Percentiles rank a stretch among this genome's conserved stretches.
Evolutionary conservation across 2,113 vertebrate genomes (phyloP).

Genomic region (Xiphophorus couchianus): DNA sequence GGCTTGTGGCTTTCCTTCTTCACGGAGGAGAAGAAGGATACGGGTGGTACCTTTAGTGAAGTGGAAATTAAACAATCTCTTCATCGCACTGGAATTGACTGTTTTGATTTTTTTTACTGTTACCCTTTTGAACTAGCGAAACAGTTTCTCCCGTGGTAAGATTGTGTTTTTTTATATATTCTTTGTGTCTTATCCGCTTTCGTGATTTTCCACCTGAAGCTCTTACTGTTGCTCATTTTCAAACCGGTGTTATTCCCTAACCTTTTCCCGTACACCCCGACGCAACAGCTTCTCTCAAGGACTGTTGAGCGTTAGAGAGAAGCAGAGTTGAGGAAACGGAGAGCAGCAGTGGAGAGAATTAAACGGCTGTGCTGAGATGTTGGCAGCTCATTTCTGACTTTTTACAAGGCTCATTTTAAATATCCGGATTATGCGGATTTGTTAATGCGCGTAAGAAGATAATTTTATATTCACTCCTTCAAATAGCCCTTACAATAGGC

Average conservation of each 20-base stretch:
- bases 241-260: conserved; percentile 26
- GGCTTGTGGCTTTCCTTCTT: conserved; percentile 37
- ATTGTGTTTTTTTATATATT: conserved; percentile 25
- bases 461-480: conserved; percentile 77
- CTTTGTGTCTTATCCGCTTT: neutral
- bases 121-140: conserved; percentile 32
- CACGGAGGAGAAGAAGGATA: conserved; percentile 32
- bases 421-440: conserved; percentile 76
- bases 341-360: conserved; percentile 55
- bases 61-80: conserved; percentile 62
- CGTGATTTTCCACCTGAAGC: neutral
- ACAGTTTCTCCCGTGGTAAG: conserved; percentile 64
- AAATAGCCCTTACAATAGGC: conserved; percentile 61
- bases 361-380: conserved; percentile 64
- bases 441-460: conserved; percentile 75
- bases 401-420: conserved; percentile 69
- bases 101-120: conserved; percentile 11
- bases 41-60: conserved; percentile 45
- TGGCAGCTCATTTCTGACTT: conserved; percentile 70
- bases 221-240: conserved; percentile 31
- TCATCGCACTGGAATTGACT: conserved; percentile 48
- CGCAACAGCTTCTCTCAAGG: conserved; percentile 80
- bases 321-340: conserved; percentile 18
- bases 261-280: conserved; percentile 49
- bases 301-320: conserved; percentile 40